Percentiles rank a stretch among this genome's conserved stretches.
Evolutionary conservation across 2,888 invertebrate genomes (phyloP).

Genomic region (Hartigia nigra): DNA sequence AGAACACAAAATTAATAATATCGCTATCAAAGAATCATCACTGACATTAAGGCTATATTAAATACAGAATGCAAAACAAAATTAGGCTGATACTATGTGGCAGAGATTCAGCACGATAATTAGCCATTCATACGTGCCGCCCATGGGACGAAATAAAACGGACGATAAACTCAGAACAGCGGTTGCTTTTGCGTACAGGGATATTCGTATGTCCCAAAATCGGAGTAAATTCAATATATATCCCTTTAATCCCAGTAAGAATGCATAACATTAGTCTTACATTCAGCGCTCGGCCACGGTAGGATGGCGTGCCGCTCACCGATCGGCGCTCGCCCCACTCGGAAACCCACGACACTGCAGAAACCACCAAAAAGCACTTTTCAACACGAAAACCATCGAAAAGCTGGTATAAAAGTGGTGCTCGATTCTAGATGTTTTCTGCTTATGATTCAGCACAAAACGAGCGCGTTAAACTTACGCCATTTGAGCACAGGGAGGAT

Average conservation of each 20-base stretch:
- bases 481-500: conserved; percentile 11
- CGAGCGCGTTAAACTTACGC: not conserved
- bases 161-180: not conserved
- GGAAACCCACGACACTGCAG: conserved; percentile 32
- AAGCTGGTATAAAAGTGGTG: not conserved
- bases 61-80: not conserved
- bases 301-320: conserved; percentile 60
- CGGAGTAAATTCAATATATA: not conserved
- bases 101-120: not conserved
- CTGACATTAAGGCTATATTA: not conserved
- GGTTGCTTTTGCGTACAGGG: not conserved
- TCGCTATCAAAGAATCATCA: not conserved
- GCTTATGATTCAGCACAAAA: not conserved
- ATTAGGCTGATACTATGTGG: not conserved
- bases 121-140: not conserved
- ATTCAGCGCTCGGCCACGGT: conserved; percentile 38
- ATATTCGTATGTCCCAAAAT: not conserved
- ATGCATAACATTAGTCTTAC: conserved; percentile 1
- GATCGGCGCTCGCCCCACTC: conserved; percentile 44
- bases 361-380: conserved; percentile 36
- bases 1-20: not conserved
- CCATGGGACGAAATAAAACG: not conserved
- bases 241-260: not conserved
- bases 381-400: conserved; percentile 26
- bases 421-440: not conserved